Percentiles rank a stretch among this genome's conserved stretches.
Conservation (phyloP, 2,888 invertebrate genomes). For the Polia nebulosa region DNA sequence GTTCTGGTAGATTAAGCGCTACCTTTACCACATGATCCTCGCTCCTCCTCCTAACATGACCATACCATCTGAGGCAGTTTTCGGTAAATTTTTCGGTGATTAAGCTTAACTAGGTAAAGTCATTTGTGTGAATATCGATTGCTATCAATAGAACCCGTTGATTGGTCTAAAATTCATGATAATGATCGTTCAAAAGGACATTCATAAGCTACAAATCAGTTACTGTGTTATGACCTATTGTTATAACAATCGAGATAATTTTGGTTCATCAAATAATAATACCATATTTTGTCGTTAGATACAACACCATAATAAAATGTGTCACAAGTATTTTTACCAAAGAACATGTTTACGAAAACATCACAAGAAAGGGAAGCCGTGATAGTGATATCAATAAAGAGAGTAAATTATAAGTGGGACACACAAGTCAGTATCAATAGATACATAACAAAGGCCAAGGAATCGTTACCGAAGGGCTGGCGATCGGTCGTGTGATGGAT, state of each 20-base stretch:
- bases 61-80: too few relatives aligned
- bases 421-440: conserved; percentile 69
- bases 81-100: too few relatives aligned
- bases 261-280: conserved; percentile 5
- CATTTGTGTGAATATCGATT: conserved; percentile 9
- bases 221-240: conserved; percentile 4
- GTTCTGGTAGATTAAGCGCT: too few relatives aligned
- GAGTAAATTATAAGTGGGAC: conserved; percentile 57
- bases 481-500: conserved; percentile 76
- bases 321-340: not conserved
- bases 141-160: not conserved
- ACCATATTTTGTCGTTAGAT: not conserved
- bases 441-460: conserved; percentile 69
- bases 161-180: conserved; percentile 1
- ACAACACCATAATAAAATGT: not conserved
- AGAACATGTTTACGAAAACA: conserved; percentile 26
- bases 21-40: too few relatives aligned
- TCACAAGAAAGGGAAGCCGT: conserved; percentile 11
- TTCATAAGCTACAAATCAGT: not conserved
- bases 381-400: conserved; percentile 30
- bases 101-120: too few relatives aligned
- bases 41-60: too few relatives aligned
- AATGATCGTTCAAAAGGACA: not conserved
- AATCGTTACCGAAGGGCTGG: conserved; percentile 71
- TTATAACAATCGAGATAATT: conserved; percentile 16